phyloP scores from a whole-genome alignment of 1,140 invertebrate genomes.

The Aplysia californica region DNA sequence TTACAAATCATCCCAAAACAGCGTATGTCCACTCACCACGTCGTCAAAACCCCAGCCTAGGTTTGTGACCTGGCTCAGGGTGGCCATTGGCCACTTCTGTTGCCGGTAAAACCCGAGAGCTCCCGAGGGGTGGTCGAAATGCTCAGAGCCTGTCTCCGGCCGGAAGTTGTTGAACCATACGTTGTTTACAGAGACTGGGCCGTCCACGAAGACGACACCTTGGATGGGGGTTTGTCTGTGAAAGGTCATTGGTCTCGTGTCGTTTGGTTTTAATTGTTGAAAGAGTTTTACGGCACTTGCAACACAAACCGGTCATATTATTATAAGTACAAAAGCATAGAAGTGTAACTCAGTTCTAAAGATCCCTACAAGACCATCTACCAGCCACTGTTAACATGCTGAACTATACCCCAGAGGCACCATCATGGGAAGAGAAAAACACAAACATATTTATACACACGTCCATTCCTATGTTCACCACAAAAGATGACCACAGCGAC shows the following conservation, averaged over 20 bases:
- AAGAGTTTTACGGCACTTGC: not conserved
- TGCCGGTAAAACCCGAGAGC: not conserved
- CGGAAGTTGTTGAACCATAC: not conserved
- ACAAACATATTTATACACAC: too few species aligned
- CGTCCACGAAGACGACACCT: not conserved
- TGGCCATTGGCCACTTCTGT: not conserved
- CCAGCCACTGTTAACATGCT: too few species aligned
- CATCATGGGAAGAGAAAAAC: too few species aligned
- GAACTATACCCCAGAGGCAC: too few species aligned
- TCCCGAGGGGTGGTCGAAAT: not conserved
- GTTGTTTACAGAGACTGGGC: not conserved
- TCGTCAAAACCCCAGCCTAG: not conserved
- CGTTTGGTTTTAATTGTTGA: not conserved
- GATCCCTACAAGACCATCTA: too few species aligned
- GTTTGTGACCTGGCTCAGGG: not conserved
- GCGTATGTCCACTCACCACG: not conserved
- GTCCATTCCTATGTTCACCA: too few species aligned
- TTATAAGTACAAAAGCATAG: too few species aligned
- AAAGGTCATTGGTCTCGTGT: not conserved
- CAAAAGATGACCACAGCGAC: too few species aligned
- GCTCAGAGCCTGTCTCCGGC: too few species aligned
- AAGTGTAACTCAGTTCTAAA: too few species aligned
- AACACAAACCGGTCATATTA: too few species aligned
- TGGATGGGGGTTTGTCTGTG: not conserved
- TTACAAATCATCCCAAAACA: too few species aligned